A percentile compares a stretch with the other conserved stretches of the same genome.
These are phyloP conservation scores for Ganaspis brasiliensis DNA, from an alignment of 2,888 invertebrate genomes.

Conservation along the genomic window DNA sequence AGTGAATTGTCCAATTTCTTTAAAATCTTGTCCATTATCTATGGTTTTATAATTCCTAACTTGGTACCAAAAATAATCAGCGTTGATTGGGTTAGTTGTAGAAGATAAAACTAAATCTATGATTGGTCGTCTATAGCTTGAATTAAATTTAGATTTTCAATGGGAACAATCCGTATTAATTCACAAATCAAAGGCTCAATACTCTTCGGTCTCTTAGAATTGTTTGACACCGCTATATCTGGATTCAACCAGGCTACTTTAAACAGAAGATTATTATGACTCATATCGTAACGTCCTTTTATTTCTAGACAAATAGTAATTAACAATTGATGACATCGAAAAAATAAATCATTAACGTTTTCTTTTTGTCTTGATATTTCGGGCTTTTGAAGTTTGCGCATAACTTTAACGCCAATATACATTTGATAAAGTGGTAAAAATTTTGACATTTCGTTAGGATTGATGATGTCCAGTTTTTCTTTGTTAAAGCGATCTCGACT, in stretches of 20 bases:
- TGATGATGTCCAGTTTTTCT: slow-evolving; percentile 46
- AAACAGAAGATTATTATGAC: not conserved
- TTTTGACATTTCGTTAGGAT: slow-evolving; percentile 45
- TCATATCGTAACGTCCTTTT: not conserved
- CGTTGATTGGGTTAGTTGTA: no score
- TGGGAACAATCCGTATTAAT: not conserved
- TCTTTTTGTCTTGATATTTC: slow-evolving; percentile 42
- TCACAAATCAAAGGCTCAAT: not conserved
- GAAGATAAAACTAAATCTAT: not conserved
- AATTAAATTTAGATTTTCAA: not conserved
- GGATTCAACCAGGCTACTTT: not conserved
- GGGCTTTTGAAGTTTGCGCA: slow-evolving; percentile 49
- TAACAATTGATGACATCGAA: slow-evolving; percentile 53
- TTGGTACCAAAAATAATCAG: no score
- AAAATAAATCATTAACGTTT: slow-evolving; percentile 35
- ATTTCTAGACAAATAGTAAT: slow-evolving; percentile 46
- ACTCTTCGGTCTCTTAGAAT: not conserved
- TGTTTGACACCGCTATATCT: not conserved
- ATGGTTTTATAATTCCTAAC: no score
- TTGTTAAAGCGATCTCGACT: slow-evolving; percentile 39
- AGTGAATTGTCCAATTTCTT: no score
- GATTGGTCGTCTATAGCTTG: not conserved
- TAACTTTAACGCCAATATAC: slow-evolving; percentile 57
- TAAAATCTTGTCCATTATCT: no score
- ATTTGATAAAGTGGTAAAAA: slow-evolving; percentile 54